phyloP scores from a whole-genome alignment of 1,140 invertebrate species.

The Pissodes strobi region DNA sequence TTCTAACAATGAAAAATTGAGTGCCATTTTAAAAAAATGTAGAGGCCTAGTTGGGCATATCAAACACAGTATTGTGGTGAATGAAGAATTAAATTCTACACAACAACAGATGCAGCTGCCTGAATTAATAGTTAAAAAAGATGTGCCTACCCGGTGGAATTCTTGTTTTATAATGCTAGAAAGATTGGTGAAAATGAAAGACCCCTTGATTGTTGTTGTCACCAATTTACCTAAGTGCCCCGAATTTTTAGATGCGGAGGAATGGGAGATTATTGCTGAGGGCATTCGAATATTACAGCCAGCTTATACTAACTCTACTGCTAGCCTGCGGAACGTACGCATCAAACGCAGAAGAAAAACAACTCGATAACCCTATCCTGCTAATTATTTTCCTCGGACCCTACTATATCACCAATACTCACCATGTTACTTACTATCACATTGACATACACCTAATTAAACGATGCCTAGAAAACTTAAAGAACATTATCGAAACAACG shows the following conservation, averaged over 20 bases:
- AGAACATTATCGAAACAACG: no score
- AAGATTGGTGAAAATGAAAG: slow-evolving; percentile 40
- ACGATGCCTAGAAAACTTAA: no score
- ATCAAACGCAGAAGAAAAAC: no score
- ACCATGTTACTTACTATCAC: no score
- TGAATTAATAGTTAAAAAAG: slow-evolving; percentile 45
- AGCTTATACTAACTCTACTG: no score
- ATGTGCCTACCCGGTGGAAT: slow-evolving; percentile 51
- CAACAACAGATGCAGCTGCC: slow-evolving; percentile 39
- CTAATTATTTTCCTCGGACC: no score
- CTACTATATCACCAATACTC: no score
- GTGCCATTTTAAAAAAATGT: slow-evolving; percentile 1
- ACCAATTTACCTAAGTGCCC: slow-evolving; percentile 12
- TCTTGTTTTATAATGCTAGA: slow-evolving; percentile 48
- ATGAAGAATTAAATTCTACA: slow-evolving; percentile 32
- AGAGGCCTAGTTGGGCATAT: slow-evolving; percentile 37
- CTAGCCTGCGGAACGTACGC: no score
- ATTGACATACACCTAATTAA: no score
- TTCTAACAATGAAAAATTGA: slow-evolving; percentile 10
- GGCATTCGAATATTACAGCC: slow-evolving; percentile 23
- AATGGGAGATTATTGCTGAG: slow-evolving; percentile 8
- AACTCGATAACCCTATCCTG: no score
- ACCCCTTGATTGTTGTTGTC: slow-evolving; percentile 23
- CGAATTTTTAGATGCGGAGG: slow-evolving; percentile 21
- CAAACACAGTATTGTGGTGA: slow-evolving; percentile 36